phyloP scores from a whole-genome alignment of 2,797 vertebrate genomes.

The Streptopelia turtur region DNA sequence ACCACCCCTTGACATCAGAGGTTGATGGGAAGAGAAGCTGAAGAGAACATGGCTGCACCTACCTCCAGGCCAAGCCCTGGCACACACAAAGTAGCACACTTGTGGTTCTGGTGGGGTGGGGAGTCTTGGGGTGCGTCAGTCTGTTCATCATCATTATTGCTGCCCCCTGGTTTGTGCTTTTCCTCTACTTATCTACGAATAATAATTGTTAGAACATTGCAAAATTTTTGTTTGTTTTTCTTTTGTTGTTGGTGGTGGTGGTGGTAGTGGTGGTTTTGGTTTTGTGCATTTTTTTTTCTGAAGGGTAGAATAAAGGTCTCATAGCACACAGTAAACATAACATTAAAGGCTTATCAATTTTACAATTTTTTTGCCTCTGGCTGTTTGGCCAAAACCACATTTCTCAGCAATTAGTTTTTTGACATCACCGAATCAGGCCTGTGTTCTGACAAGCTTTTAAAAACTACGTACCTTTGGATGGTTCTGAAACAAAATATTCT shows the following conservation, averaged over 20 bases:
- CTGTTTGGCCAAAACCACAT: not conserved
- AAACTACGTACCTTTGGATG: not conserved
- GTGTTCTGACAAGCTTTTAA: not conserved
- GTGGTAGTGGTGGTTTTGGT: too few species aligned
- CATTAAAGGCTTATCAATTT: not conserved
- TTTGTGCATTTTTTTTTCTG: not conserved
- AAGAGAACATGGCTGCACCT: rapidly evolving
- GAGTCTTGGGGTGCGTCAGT: not conserved
- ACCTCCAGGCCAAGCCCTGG: not conserved
- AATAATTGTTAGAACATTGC: not conserved
- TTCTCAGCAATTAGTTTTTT: not conserved
- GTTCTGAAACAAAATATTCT: not conserved
- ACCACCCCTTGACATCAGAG: not conserved
- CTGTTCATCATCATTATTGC: too few species aligned
- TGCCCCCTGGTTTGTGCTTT: not conserved
- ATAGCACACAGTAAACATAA: not conserved
- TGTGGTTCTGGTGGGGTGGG: not conserved
- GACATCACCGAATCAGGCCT: not conserved
- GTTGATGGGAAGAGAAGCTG: not conserved
- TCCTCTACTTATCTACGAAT: not conserved
- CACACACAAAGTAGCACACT: not conserved
- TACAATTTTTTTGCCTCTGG: not conserved
- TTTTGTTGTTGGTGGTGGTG: too few species aligned
- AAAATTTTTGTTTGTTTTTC: not conserved
- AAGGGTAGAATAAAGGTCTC: not conserved